phyloP scores from a whole-genome alignment of 2,113 vertebrate species.

The Cyanoliseus patagonus region DNA sequence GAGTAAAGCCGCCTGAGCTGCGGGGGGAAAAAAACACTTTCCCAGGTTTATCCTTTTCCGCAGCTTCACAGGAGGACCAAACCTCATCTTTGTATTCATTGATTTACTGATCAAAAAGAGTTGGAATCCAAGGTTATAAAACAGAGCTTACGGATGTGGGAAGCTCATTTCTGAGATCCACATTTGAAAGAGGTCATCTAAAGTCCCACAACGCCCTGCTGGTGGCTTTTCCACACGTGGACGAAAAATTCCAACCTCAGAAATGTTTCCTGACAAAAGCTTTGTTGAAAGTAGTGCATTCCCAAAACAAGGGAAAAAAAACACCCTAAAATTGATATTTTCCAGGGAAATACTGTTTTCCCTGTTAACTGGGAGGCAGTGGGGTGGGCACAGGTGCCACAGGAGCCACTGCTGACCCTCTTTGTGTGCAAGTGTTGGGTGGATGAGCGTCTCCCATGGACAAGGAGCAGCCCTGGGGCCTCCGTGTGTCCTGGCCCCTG shows the following conservation, averaged over 20 bases:
- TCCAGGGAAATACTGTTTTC: neutral
- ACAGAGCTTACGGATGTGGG: neutral
- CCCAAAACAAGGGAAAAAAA: accelerated
- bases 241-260: neutral
- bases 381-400: accelerated
- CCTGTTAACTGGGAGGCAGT: neutral
- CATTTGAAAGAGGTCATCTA: neutral
- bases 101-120: neutral
- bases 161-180: neutral
- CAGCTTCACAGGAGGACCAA: neutral
- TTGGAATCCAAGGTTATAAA: accelerated
- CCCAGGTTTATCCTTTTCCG: accelerated
- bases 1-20: neutral
- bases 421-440: too few relatives aligned
- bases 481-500: neutral
- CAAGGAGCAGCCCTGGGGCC: neutral
- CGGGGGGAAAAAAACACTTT: neutral
- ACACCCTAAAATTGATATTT: neutral
- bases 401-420: neutral
- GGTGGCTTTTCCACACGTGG: neutral
- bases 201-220: neutral
- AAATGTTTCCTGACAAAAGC: slow-evolving; percentile 19
- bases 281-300: neutral
- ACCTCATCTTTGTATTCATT: neutral
- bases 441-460: accelerated